Conservation (phyloP, 1,140 invertebrate species). For the Dermatophagoides farinae region DNA sequence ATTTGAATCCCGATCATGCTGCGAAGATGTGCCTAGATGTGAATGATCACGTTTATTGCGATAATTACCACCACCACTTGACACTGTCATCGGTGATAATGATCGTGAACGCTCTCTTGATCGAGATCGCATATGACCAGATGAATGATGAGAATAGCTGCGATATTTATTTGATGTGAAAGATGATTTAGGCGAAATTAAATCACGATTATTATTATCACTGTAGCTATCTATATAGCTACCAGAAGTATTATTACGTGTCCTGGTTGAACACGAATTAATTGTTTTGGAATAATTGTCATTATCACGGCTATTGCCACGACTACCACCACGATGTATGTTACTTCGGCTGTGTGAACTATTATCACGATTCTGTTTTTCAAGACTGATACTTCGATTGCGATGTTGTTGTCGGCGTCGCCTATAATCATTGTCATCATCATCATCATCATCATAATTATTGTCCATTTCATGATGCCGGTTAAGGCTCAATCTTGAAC, state of each 20-base stretch:
- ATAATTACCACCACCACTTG: no score
- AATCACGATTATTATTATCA: neutral
- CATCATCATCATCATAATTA: neutral
- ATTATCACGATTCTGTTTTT: neutral
- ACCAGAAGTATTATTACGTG: neutral
- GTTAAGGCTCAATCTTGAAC: neutral
- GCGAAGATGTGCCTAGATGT: no score
- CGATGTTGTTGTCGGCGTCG: neutral
- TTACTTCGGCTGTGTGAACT: neutral
- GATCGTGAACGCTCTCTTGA: neutral
- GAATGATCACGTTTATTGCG: no score
- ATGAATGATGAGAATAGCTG: no score
- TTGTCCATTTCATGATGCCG: no score
- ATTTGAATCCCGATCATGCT: no score
- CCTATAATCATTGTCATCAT: neutral
- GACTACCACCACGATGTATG: conserved; percentile 1
- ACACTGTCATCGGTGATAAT: neutral
- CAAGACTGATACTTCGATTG: conserved; percentile 1
- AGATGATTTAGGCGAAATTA: neutral
- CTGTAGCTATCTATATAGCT: no score
- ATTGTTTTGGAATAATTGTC: neutral
- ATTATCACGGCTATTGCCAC: conserved; percentile 2
- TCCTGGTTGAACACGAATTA: neutral
- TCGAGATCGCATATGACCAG: neutral
- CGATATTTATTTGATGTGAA: neutral